Evolutionary conservation across 2,113 vertebrate species (phyloP).

Genomic region (Odobenus rosmarus): DNA sequence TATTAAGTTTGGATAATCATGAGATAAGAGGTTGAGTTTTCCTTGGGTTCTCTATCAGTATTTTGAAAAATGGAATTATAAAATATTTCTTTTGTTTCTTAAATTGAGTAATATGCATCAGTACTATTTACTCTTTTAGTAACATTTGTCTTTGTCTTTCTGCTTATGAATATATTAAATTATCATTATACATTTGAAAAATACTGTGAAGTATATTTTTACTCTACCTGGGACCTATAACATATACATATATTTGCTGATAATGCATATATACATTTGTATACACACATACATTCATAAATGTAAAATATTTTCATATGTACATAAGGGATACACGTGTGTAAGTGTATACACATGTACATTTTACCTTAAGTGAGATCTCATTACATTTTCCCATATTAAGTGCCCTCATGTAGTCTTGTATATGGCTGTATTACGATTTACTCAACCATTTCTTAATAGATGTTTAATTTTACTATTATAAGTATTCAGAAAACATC

Average conservation of each 20-base stretch:
- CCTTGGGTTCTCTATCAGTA: background rate
- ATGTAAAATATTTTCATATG: background rate
- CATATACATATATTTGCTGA: background rate
- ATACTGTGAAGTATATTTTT: background rate
- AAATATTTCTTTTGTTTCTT: background rate
- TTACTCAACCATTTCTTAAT: background rate
- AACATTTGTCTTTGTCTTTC: background rate
- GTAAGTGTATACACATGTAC: background rate
- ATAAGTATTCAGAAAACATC: background rate
- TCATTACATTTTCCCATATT: background rate
- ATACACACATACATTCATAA: background rate
- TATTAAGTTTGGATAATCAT: background rate
- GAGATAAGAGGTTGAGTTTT: background rate
- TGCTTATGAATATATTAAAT: background rate
- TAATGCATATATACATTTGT: background rate
- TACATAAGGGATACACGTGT: background rate
- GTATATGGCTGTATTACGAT: background rate
- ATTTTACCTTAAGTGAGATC: background rate
- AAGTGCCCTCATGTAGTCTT: background rate
- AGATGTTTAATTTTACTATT: background rate
- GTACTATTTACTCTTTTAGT: background rate
- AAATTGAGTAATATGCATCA: background rate
- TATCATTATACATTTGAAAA: background rate
- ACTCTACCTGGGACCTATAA: background rate
- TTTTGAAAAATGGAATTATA: background rate